phyloP scores from a whole-genome alignment of 2,888 invertebrate genomes.

The Eristalis intricaria region DNA sequence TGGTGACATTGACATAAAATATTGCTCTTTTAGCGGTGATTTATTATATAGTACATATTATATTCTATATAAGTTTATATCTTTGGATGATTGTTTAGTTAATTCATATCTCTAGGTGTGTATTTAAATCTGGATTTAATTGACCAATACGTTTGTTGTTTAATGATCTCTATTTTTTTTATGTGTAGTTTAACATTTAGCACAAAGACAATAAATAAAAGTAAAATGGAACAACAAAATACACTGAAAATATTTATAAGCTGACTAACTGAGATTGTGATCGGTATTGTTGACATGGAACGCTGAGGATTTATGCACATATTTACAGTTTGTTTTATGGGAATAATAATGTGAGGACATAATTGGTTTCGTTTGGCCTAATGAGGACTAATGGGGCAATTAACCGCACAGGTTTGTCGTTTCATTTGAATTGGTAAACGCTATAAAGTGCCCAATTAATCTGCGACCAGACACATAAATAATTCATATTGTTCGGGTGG shows the following conservation, averaged over 20 bases:
- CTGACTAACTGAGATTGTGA: constrained; percentile 26
- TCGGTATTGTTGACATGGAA: constrained; percentile 30
- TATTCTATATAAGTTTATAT: constrained; percentile 1
- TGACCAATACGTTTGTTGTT: constrained; percentile 27
- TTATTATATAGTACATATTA: constrained; percentile 1
- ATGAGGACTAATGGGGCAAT: constrained; percentile 2
- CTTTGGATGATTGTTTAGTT: constrained; percentile 8
- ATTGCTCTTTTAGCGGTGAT: constrained; percentile 13
- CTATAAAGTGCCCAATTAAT: constrained; percentile 8
- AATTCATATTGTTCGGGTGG: neutral
- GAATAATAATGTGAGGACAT: neutral
- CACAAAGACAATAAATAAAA: constrained; percentile 13
- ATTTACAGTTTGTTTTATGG: constrained; percentile 1
- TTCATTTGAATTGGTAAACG: constrained; percentile 9
- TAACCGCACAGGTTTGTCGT: constrained; percentile 9
- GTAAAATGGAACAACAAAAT: constrained; percentile 2
- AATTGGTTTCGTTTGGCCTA: constrained; percentile 19
- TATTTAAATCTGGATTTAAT: constrained; percentile 47
- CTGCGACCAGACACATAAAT: neutral
- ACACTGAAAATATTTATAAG: constrained; percentile 9
- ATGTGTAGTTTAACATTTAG: constrained; percentile 58
- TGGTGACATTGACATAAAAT: constrained; percentile 41
- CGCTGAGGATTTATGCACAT: constrained; percentile 4
- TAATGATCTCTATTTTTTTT: constrained; percentile 5
- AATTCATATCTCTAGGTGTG: constrained; percentile 1